These are phyloP conservation scores for Drosophila lacicola DNA, from an alignment of 2,888 invertebrate genomes.

Conservation along the genomic window DNA sequence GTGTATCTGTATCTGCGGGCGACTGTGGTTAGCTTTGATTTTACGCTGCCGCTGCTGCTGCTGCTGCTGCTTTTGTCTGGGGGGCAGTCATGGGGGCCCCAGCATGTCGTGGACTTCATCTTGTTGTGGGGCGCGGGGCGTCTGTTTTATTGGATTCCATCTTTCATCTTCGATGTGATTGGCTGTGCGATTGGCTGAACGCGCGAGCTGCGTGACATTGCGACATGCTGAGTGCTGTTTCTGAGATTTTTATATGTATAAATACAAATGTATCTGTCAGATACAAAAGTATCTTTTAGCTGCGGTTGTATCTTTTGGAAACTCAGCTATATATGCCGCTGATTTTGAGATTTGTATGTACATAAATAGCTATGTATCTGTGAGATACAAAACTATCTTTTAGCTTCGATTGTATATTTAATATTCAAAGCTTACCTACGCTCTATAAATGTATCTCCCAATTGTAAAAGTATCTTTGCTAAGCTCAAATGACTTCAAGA, in stretches of 20 bases:
- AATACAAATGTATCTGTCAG: background rate
- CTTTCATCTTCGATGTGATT: slow-evolving; percentile 43
- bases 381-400: slow-evolving; percentile 2
- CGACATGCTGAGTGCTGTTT: background rate
- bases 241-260: too few species aligned
- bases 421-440: background rate
- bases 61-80: background rate
- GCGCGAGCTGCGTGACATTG: slow-evolving; percentile 5
- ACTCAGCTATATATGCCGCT: background rate
- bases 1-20: slow-evolving; percentile 25
- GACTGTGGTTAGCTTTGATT: slow-evolving; percentile 63
- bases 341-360: background rate
- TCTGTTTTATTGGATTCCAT: slow-evolving; percentile 42
- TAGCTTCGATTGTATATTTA: background rate
- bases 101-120: slow-evolving; percentile 47
- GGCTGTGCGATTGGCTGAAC: slow-evolving; percentile 23
- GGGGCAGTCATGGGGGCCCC: slow-evolving; percentile 10
- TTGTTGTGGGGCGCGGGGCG: slow-evolving; percentile 23
- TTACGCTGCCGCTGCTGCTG: slow-evolving; percentile 28
- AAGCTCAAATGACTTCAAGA: background rate
- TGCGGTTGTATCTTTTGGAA: background rate
- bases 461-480: background rate
- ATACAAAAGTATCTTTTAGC: background rate
- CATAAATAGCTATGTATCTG: background rate
- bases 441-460: too few species aligned